Percentiles rank a stretch among this genome's conserved stretches.
These are phyloP conservation scores for Cryptotermes secundus DNA, from an alignment of 1,140 invertebrate species.

Conservation along the genomic window DNA sequence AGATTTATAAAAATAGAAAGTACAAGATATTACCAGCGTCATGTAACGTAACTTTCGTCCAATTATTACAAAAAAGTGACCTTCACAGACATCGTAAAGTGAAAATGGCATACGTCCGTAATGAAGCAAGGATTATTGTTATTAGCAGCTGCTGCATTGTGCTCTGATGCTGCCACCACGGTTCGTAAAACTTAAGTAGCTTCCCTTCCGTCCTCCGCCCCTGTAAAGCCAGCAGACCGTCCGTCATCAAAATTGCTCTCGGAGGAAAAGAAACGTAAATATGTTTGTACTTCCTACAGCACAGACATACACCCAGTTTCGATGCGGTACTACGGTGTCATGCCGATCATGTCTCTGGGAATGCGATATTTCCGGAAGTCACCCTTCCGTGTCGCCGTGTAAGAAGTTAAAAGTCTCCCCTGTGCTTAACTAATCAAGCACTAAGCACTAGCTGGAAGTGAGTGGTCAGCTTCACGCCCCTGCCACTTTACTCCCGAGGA, in stretches of 20 bases:
- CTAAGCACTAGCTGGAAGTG: too few relatives aligned
- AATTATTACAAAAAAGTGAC: background rate
- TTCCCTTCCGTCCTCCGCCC: background rate
- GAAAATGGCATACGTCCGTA: background rate
- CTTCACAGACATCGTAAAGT: background rate
- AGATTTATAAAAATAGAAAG: too few relatives aligned
- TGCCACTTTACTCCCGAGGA: too few relatives aligned
- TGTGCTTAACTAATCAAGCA: too few relatives aligned
- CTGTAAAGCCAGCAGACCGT: background rate
- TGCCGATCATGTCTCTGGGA: background rate
- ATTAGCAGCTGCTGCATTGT: background rate
- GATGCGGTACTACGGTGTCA: background rate
- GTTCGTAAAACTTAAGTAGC: constrained; percentile 16
- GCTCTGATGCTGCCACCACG: background rate
- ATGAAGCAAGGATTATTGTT: constrained; percentile 13
- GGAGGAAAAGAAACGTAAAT: too few relatives aligned
- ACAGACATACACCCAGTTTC: background rate
- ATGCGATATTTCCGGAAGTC: background rate
- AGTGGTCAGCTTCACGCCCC: too few relatives aligned
- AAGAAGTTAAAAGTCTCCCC: too few relatives aligned
- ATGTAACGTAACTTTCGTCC: too few relatives aligned
- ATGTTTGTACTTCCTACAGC: too few relatives aligned
- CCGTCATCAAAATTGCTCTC: background rate
- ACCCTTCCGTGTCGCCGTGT: too few relatives aligned
- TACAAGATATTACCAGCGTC: too few relatives aligned